phyloP scores from a whole-genome alignment of 2,888 invertebrate species.

The Cheilosia vulpina region DNA sequence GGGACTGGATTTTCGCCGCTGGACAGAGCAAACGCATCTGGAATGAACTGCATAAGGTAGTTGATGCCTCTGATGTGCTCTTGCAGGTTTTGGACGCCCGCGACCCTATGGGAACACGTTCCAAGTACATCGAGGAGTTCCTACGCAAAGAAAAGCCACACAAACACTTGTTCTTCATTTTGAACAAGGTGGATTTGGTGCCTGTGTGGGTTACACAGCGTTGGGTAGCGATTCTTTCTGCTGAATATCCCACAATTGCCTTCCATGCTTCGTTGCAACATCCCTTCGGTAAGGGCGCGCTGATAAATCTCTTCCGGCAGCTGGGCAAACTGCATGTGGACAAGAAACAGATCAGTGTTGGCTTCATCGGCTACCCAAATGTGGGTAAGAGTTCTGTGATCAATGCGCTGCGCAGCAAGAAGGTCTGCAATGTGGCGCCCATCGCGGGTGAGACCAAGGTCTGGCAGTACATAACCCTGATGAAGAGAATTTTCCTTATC shows the following conservation, averaged over 20 bases:
- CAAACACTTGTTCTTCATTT: slow-evolving; percentile 97
- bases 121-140: slow-evolving; percentile 95
- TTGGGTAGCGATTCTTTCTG: slow-evolving; percentile 97
- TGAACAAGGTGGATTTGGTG: slow-evolving; percentile 98
- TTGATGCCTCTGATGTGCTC: slow-evolving; percentile 99
- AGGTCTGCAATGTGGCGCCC: slow-evolving; percentile 99
- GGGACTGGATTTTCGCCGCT: slow-evolving; percentile 97
- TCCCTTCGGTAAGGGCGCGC: slow-evolving; percentile 98
- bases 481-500: slow-evolving; percentile 97
- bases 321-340: slow-evolving; percentile 97
- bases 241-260: slow-evolving; percentile 98
- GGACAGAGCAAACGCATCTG: slow-evolving; percentile 99
- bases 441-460: slow-evolving; percentile 99
- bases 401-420: slow-evolving; percentile 96
- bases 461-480: slow-evolving; percentile 99
- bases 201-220: slow-evolving; percentile 99
- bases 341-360: slow-evolving; percentile 99
- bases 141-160: slow-evolving; percentile 97
- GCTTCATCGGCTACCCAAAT: slow-evolving; percentile 99
- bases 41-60: slow-evolving; percentile 99
- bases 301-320: slow-evolving; percentile 97
- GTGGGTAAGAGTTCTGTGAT: slow-evolving; percentile 99
- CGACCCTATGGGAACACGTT: slow-evolving; percentile 98
- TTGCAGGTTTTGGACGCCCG: slow-evolving; percentile 98
- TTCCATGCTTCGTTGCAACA: slow-evolving; percentile 99